phyloP scores from a whole-genome alignment of 2,113 vertebrate genomes.

The Sus scrofa region DNA sequence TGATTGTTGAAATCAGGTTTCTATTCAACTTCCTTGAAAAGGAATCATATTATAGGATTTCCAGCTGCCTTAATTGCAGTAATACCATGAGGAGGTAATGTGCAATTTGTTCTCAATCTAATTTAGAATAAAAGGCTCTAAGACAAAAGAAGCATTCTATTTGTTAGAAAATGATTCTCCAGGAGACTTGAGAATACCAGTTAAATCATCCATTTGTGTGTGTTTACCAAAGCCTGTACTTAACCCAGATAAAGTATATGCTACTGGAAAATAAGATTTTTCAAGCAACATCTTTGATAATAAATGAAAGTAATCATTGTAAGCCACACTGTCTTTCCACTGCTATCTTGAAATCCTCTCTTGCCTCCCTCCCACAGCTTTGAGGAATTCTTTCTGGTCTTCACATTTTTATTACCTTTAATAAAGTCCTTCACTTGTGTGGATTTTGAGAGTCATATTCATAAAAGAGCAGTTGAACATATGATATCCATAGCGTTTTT shows the following conservation, averaged over 20 bases:
- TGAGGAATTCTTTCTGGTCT: background rate
- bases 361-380: background rate
- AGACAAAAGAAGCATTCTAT: conserved; percentile 56
- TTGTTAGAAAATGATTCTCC: conserved; percentile 36
- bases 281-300: background rate
- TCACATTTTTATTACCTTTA: conserved; percentile 1
- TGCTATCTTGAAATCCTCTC: background rate
- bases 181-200: background rate
- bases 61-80: conserved; percentile 74
- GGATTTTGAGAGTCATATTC: conserved; percentile 1
- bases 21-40: conserved; percentile 77
- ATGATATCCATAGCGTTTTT: background rate
- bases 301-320: background rate
- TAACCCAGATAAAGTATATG: background rate
- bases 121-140: conserved; percentile 59
- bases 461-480: background rate
- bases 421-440: background rate
- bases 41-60: conserved; percentile 73
- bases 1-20: conserved; percentile 70
- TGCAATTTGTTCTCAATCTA: conserved; percentile 75
- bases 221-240: conserved; percentile 29
- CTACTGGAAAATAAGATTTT: background rate
- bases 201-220: background rate
- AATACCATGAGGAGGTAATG: conserved; percentile 67
- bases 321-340: background rate